Percentiles rank a stretch among this genome's conserved stretches.
Evolutionary conservation across 92 coral and sea anemone genomes (phyloP).

Genomic region (Paramuricea clavata): DNA sequence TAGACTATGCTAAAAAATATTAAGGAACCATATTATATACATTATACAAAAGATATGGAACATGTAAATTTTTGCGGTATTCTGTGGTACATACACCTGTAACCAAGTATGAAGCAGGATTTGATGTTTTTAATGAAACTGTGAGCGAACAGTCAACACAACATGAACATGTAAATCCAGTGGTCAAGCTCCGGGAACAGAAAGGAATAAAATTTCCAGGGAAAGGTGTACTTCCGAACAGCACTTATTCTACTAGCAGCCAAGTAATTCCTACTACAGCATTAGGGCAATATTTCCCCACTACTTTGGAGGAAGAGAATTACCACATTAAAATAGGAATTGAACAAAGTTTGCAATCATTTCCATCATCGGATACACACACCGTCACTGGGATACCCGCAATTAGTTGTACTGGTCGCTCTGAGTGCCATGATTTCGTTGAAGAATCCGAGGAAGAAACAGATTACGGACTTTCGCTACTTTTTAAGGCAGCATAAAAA

Average conservation of each 20-base stretch:
- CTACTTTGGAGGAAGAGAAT: slow-evolving; percentile 40
- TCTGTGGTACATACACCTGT: too few species aligned
- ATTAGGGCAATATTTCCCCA: background rate
- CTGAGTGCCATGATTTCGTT: background rate
- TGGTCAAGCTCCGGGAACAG: slow-evolving; percentile 52
- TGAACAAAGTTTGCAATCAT: slow-evolving; percentile 39
- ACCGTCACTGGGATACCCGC: background rate
- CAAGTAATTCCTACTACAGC: background rate
- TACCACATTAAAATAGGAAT: slow-evolving; percentile 33
- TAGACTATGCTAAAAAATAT: too few species aligned
- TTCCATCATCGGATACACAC: slow-evolving; percentile 16
- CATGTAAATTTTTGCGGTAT: too few species aligned
- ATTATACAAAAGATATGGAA: too few species aligned
- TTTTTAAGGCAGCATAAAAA: slow-evolving; percentile 43
- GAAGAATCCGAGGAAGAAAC: slow-evolving; percentile 10
- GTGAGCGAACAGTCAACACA: background rate
- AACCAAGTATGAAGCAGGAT: slow-evolving; percentile 20
- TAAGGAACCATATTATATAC: too few species aligned
- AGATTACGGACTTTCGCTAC: slow-evolving; percentile 50
- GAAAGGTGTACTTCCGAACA: slow-evolving; percentile 33
- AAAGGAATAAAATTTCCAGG: slow-evolving; percentile 64
- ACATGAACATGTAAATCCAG: slow-evolving; percentile 39
- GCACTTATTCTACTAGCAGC: background rate
- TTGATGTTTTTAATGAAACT: slow-evolving; percentile 1
- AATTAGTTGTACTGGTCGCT: too few species aligned